phyloP scores from a whole-genome alignment of 2,888 invertebrate species.

The Tuta absoluta region DNA sequence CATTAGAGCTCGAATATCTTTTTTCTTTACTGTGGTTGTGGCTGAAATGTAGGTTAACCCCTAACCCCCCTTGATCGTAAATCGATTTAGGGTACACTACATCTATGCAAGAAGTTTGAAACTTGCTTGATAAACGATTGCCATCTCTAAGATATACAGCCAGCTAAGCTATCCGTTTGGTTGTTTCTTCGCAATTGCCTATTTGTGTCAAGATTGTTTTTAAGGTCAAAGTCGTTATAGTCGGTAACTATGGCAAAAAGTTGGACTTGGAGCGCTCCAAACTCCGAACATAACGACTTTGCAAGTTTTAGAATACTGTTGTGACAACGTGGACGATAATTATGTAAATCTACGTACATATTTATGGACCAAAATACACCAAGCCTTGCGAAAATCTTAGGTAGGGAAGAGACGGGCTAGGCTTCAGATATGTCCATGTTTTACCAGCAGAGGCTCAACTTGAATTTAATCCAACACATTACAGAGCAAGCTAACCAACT shows the following conservation, averaged over 20 bases:
- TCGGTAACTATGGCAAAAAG: not conserved
- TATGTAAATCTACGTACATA: not conserved
- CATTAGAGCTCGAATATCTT: no score
- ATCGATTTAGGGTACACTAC: conserved; percentile 28
- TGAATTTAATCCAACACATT: not conserved
- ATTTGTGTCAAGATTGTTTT: conserved; percentile 11
- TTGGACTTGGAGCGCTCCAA: no score
- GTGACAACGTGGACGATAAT: not conserved
- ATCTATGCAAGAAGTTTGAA: conserved; percentile 24
- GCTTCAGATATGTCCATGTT: no score
- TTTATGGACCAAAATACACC: not conserved
- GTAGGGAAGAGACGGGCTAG: no score
- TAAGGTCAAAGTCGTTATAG: conserved; percentile 13
- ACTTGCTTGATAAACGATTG: conserved; percentile 35
- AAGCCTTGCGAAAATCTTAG: not conserved
- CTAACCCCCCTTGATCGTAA: conserved; percentile 26
- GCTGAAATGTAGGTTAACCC: conserved; percentile 29
- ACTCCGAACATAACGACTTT: no score
- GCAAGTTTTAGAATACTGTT: no score
- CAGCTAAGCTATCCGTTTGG: not conserved
- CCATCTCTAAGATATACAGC: conserved; percentile 1
- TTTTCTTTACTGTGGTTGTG: not conserved
- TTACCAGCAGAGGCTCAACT: no score
- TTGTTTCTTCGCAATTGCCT: conserved; percentile 9
- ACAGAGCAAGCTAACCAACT: not conserved